Evolutionary conservation across 2,888 invertebrate genomes (phyloP), one percentile per base, ranked within the genome.

Genomic region (Spatulosminthurus flaviceps): DNA sequence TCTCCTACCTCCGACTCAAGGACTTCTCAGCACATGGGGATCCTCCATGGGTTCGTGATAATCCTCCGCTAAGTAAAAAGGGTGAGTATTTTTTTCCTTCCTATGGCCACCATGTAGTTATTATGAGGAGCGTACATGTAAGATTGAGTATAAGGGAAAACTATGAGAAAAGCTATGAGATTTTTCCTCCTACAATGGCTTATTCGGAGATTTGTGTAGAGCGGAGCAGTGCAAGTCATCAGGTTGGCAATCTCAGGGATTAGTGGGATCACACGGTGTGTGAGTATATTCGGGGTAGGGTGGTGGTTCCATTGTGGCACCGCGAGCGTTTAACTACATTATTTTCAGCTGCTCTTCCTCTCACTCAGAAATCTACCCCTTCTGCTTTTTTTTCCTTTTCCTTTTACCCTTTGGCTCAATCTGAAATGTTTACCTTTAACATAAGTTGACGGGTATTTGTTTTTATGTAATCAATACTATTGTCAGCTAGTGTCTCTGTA

Each of bases 1-100:
- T 97, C 89, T 95, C 95, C 89, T 97, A 95, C 91, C 92, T 97
- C 89, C 96, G 95, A 89, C 90, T 97, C 87, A 90, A 95, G 85
- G 96, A 97, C 89, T 98, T 98, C 89, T 96, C 96, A 81, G 93
- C 94, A 9, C 96, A 96, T 88, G 97, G 97, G 0, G 97, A 97
- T 87, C 97, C 97, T 24, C 96, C 96, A 88, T 98, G 98, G 97
- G 94, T 92, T 86, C 89, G 95, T 66, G 95, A 95, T 80, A 84
- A 83, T 81, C 81, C 84, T 21, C 77, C 74, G 70, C 81, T 76
- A 76, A 81, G 74, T 73, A 85, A 85, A 80, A 85, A 85, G 82
- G 84, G 85, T 85, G 81, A 83, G 80, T 51, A 19, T 24, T 26
- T 22, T 71, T 69, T 28, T n/a, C 16, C 22, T 13, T 21, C 24